Evolutionary conservation across 2,113 vertebrate species (phyloP).

Genomic region (Vulpes vulpes): DNA sequence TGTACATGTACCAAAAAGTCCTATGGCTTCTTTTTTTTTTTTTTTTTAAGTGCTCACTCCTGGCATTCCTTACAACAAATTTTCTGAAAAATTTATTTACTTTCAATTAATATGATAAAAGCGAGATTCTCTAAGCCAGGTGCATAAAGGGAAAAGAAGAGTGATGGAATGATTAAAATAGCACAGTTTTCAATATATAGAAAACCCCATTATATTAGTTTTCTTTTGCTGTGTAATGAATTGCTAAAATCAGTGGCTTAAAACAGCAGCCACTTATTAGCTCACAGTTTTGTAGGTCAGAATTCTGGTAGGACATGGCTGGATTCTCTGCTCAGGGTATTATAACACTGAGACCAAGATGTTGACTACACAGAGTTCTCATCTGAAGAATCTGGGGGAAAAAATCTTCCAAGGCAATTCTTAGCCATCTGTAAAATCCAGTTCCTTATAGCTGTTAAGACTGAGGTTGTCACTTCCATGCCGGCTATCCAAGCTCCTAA

Average conservation of each 20-base stretch:
- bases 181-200: background rate
- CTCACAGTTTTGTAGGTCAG: background rate
- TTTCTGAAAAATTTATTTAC: background rate
- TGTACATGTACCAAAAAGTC: background rate
- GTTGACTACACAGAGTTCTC: background rate
- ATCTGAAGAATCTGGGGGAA: background rate
- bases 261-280: background rate
- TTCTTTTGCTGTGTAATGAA: background rate
- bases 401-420: background rate
- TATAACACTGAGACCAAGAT: background rate
- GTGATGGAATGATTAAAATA: background rate
- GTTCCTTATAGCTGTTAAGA: background rate
- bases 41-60: background rate
- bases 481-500: no score
- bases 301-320: background rate
- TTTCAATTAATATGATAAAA: background rate
- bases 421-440: background rate
- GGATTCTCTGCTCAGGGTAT: background rate
- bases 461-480: background rate
- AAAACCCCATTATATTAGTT: background rate
- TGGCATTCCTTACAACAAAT: background rate
- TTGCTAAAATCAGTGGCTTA: background rate
- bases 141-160: background rate
- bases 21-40: background rate
- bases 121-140: background rate